Base-by-base conservation (phyloP, 2,797 vertebrate genomes). In the Acanthurus leucopareius region DNA sequence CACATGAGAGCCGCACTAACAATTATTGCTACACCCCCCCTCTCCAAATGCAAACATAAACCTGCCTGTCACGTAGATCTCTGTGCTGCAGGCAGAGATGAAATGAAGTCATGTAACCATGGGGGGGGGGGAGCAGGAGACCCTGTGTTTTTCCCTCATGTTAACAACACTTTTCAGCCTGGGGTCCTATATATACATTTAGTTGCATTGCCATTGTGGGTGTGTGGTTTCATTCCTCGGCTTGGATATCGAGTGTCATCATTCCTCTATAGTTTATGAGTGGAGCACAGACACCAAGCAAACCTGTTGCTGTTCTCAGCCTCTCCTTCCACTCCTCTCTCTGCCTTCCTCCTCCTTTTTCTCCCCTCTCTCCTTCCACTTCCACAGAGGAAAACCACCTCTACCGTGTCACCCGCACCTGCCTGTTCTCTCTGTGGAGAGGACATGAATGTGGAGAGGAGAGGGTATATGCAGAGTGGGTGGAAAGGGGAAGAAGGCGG, bases 401-500 rank as follows among this genome's bases (percentile, higher is more conserved):
- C 78, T 66, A 69, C 22, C 68, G 78, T 81, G 79, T 74, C 71
- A 62, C 22, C 38, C 52, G 67, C 80, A 87, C 84, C 85, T 88
- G 81, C 19, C 73, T 69, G 38, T 52, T 61, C 19, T 72, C 53
- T 77, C 53, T 65, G 53, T 53, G 19, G n/a, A 38, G 65, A 59
- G n/a, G 25, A 40, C 16, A 42, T 69, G 32, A 64, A 61, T 68
- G 44, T 60, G 49, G 75, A 77, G 56, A 63, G 15, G n/a, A 64
- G 68, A 51, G 72, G 38, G 38, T 83, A 73, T 70, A 20, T 47
- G 72, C 49, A 25, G 25, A 42, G 73, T 52, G 67, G 67, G 59
- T 49, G 83, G 75, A 85, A 82, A 75, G 51, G 74, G 68, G 44
- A 82, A 79, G 88, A 89, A 86, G 94, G 92, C 80, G 91, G 92